Evolutionary conservation across 2,888 invertebrate species (phyloP).

Genomic region (Drosophila longiperda): DNA sequence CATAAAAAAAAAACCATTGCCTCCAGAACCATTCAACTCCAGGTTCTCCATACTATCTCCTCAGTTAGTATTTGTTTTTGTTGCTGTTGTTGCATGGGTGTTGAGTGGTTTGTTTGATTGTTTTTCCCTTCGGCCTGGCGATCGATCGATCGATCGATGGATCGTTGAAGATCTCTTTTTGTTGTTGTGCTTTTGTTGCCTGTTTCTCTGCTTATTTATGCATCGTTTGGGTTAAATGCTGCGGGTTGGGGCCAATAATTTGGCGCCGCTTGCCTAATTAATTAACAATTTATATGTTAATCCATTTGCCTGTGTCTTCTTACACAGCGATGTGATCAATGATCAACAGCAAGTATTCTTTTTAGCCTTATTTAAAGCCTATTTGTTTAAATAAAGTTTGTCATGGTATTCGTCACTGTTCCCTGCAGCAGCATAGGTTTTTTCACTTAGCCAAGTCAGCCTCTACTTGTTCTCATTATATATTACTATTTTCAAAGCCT

Average conservation of each 20-base stretch:
- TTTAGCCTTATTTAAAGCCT: conserved; percentile 13
- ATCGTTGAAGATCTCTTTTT: conserved; percentile 46
- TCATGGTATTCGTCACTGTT: conserved; percentile 30
- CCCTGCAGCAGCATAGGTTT: conserved; percentile 55
- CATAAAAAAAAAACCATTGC: conserved; percentile 72
- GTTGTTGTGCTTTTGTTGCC: conserved; percentile 8
- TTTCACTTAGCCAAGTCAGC: conserved; percentile 40
- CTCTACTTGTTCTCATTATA: not conserved
- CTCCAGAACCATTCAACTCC: conserved; percentile 25
- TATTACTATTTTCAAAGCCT: not conserved
- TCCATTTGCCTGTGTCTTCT: conserved; percentile 61
- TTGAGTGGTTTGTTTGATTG: conserved; percentile 79
- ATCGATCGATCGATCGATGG: conserved; percentile 56
- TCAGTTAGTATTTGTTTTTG: not conserved
- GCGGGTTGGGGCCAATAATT: conserved; percentile 67
- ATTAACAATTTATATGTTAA: conserved; percentile 79
- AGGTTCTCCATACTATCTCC: conserved; percentile 13
- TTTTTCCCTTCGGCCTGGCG: conserved; percentile 54
- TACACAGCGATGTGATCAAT: conserved; percentile 43
- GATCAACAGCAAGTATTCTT: conserved; percentile 30
- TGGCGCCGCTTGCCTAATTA: conserved; percentile 75
- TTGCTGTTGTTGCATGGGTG: conserved; percentile 55
- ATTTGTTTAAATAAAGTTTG: conserved; percentile 22
- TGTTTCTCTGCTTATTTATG: conserved; percentile 53
- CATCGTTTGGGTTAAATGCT: conserved; percentile 47